A percentile compares a stretch with the other conserved stretches of the same genome.
These are phyloP conservation scores for Anthopleura xanthogrammica DNA, from an alignment of 92 coral and sea anemone genomes.

Conservation along the genomic window DNA sequence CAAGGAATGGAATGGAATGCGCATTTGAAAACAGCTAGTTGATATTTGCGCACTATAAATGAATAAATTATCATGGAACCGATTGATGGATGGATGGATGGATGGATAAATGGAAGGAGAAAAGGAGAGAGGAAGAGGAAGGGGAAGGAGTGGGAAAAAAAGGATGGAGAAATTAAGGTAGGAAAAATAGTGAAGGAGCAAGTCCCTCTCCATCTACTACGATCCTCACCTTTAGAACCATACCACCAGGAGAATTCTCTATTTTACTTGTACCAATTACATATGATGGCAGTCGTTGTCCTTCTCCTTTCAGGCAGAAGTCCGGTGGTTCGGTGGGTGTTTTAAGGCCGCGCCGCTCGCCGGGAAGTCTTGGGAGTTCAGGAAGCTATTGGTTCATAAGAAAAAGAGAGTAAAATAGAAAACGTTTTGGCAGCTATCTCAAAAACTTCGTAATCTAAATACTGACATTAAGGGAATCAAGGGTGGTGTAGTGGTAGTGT, in stretches of 20 bases:
- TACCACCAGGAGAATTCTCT: constrained; percentile 30
- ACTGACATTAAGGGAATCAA: too few species aligned
- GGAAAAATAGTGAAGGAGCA: neutral
- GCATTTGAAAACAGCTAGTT: too few species aligned
- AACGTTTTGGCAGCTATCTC: neutral
- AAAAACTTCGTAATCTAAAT: neutral
- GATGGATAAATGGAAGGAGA: neutral
- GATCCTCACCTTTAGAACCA: constrained; percentile 25
- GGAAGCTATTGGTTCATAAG: constrained; percentile 54
- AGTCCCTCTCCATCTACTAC: neutral
- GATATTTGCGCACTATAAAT: too few species aligned
- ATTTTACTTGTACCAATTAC: neutral
- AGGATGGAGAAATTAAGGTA: neutral
- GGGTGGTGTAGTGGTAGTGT: too few species aligned
- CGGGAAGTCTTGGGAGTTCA: constrained; percentile 60
- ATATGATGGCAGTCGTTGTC: constrained; percentile 17
- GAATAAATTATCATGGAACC: too few species aligned
- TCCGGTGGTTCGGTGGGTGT: constrained; percentile 61
- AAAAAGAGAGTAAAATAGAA: neutral
- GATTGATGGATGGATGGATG: neutral
- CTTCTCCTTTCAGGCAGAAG: constrained; percentile 63
- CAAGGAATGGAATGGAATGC: neutral
- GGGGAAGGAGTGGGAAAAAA: neutral
- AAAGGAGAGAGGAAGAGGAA: neutral
- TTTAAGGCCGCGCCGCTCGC: constrained; percentile 63